These are phyloP conservation scores for Peromyscus californicus DNA, from an alignment of 2,113 vertebrate genomes.

Conservation along the genomic window DNA sequence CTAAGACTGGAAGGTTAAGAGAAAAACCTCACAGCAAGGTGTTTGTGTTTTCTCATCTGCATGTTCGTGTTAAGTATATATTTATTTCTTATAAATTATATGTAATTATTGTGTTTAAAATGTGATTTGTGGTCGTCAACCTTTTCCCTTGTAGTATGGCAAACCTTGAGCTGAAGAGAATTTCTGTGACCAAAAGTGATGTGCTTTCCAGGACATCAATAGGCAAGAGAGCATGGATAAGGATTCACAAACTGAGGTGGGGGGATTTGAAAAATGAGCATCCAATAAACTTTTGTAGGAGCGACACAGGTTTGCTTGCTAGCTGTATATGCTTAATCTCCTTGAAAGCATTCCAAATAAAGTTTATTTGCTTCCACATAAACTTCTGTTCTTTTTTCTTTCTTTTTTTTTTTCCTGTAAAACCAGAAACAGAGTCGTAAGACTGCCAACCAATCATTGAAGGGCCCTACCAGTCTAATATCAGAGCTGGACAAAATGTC, in stretches of 20 bases:
- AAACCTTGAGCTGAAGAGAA: neutral
- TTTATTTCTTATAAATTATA: neutral
- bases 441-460: neutral
- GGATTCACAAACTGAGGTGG: neutral
- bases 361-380: neutral
- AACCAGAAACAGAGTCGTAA: neutral
- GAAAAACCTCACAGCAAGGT: neutral
- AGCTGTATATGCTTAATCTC: neutral
- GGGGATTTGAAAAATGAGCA: neutral
- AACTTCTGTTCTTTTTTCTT: neutral
- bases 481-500: neutral
- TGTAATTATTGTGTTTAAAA: constrained; percentile 8
- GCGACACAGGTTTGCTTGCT: neutral
- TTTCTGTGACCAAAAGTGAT: neutral
- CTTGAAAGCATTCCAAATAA: neutral
- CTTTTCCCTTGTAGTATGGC: neutral
- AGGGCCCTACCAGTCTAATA: neutral
- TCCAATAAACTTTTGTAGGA: neutral
- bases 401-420: neutral
- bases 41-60: neutral
- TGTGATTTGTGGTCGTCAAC: neutral
- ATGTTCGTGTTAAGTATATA: neutral
- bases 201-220: neutral
- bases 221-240: neutral
- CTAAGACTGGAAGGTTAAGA: neutral